These are phyloP conservation scores for Channa maculata DNA, from an alignment of 2,113 vertebrate genomes.

Conservation along the genomic window DNA sequence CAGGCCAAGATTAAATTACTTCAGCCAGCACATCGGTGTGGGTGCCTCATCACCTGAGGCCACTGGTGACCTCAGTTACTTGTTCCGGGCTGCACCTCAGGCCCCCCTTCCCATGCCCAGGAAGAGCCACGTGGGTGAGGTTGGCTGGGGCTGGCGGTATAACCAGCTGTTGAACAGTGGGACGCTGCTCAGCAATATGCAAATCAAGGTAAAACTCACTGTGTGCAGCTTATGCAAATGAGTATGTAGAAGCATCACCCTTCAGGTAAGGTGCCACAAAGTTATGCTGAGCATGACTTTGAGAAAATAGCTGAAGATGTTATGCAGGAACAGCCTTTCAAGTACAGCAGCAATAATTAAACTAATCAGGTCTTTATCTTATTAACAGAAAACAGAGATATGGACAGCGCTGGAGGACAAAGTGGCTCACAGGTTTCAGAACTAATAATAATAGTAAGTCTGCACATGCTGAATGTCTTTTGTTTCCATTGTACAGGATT, in stretches of 20 bases:
- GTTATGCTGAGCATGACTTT: background rate
- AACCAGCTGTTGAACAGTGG: slow-evolving; percentile 73
- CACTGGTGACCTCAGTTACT: slow-evolving; percentile 77
- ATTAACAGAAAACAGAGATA: slow-evolving; percentile 72
- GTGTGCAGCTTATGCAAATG: background rate
- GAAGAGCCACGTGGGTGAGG: slow-evolving; percentile 67
- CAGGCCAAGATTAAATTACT: slow-evolving; percentile 73
- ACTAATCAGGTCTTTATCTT: background rate
- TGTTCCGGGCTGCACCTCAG: slow-evolving; percentile 67
- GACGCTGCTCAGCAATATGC: slow-evolving; percentile 70
- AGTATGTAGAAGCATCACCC: background rate
- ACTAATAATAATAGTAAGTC: slow-evolving; percentile 83
- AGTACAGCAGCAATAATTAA: background rate
- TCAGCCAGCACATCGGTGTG: slow-evolving; percentile 67
- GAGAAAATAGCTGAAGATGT: background rate
- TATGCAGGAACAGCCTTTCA: background rate
- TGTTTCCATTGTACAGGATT: slow-evolving; percentile 8
- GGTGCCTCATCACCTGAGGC: slow-evolving; percentile 61
- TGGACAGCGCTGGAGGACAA: slow-evolving; percentile 67
- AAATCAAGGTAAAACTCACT: slow-evolving; percentile 78
- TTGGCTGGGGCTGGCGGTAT: slow-evolving; percentile 82
- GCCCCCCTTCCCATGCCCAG: slow-evolving; percentile 47
- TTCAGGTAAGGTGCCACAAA: background rate
- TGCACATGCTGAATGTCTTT: background rate
- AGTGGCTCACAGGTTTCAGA: slow-evolving; percentile 79